Conservation (phyloP, 2,797 vertebrate species). For the Acanthiza pusilla region DNA sequence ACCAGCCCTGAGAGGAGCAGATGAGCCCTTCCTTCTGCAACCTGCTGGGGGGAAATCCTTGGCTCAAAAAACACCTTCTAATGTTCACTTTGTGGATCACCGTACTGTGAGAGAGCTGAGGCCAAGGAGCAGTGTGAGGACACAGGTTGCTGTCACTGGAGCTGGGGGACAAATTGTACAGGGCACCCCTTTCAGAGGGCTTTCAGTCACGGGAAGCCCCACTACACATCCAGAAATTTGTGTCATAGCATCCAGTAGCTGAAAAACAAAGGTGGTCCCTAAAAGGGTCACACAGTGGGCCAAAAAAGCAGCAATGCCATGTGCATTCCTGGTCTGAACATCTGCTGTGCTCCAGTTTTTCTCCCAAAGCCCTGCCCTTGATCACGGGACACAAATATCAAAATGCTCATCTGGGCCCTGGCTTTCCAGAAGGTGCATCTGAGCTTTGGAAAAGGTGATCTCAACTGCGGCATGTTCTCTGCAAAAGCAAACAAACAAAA, state of each 20-base stretch:
- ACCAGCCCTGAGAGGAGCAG: background rate
- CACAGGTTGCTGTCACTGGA: background rate
- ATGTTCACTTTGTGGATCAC: background rate
- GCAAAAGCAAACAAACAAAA: background rate
- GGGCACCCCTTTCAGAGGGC: background rate
- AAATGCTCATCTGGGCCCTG: background rate
- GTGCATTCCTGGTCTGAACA: background rate
- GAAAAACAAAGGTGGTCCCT: background rate
- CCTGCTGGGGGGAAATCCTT: background rate
- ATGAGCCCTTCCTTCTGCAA: background rate
- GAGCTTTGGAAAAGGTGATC: background rate
- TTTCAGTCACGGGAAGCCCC: fast-evolving
- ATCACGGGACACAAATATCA: background rate
- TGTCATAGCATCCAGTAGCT: background rate
- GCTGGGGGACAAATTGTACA: background rate
- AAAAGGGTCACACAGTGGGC: background rate
- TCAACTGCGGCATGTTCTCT: background rate
- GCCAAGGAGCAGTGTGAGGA: background rate
- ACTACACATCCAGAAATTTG: background rate
- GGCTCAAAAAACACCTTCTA: background rate
- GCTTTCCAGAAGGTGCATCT: background rate
- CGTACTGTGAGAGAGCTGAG: background rate
- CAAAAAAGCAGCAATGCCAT: background rate
- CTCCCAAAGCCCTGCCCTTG: background rate
- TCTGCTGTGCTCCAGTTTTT: background rate